These are phyloP conservation scores for Rhynchotus rufescens DNA, from an alignment of 2,797 vertebrate genomes.

Conservation along the genomic window DNA sequence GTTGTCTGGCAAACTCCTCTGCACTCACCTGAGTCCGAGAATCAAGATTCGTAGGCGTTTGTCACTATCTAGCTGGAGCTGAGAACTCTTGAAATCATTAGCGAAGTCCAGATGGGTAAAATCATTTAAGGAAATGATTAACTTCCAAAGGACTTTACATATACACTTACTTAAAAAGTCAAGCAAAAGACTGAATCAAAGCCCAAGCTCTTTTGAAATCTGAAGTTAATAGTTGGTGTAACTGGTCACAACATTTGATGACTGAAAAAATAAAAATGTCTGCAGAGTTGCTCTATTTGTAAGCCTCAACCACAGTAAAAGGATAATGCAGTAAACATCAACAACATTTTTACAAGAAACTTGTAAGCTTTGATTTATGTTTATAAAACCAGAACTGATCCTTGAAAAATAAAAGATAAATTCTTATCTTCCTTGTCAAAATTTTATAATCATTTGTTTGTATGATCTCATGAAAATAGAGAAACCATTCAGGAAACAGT, in stretches of 20 bases:
- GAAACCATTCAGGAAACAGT: not conserved
- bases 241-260: not conserved
- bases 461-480: not conserved
- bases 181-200: not conserved
- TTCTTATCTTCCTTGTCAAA: not conserved
- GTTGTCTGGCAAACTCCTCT: not conserved
- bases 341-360: not conserved
- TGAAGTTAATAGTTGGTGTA: not conserved
- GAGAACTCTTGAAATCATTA: not conserved
- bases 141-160: not conserved
- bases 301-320: accelerated
- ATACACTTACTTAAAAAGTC: not conserved
- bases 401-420: not conserved
- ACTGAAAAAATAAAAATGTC: not conserved
- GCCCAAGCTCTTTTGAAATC: not conserved
- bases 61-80: not conserved
- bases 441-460: not conserved
- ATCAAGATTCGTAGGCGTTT: not conserved
- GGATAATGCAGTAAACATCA: not conserved
- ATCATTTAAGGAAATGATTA: not conserved
- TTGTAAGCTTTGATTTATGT: not conserved
- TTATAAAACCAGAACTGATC: not conserved
- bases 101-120: not conserved
- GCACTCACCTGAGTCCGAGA: not conserved
- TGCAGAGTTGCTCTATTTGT: not conserved